Evolutionary conservation across 2,113 vertebrate genomes (phyloP).

Genomic region (Melanotaenia duboulayi): DNA sequence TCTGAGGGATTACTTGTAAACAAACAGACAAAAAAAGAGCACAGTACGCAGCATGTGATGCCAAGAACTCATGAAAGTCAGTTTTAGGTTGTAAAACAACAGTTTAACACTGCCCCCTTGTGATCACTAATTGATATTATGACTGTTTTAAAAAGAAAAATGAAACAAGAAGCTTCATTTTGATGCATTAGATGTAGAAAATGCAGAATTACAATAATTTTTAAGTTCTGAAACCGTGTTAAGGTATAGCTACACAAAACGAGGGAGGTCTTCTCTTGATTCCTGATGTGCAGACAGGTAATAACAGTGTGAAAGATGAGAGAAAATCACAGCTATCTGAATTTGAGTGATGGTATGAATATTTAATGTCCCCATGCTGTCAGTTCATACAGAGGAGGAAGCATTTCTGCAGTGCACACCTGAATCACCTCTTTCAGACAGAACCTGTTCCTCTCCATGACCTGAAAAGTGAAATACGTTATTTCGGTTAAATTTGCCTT

Average conservation of each 20-base stretch:
- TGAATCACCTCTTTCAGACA: conserved; percentile 38
- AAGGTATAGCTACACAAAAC: conserved; percentile 9
- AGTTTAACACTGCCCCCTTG: conserved; percentile 76
- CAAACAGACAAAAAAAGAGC: conserved; percentile 15
- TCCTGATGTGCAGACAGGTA: conserved; percentile 20
- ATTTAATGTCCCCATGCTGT: conserved; percentile 56
- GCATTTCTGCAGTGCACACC: conserved; percentile 10
- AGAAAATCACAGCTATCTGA: conserved; percentile 45
- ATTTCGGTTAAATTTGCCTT: conserved; percentile 1
- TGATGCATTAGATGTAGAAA: neutral
- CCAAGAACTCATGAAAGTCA: conserved; percentile 30
- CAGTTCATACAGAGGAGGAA: conserved; percentile 38
- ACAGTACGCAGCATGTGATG: conserved; percentile 20
- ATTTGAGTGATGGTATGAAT: conserved; percentile 59
- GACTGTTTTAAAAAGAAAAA: conserved; percentile 12
- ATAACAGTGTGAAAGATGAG: conserved; percentile 37
- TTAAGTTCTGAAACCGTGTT: neutral
- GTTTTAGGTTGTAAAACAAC: conserved; percentile 25
- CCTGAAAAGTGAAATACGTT: conserved; percentile 35
- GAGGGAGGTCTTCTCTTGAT: conserved; percentile 11
- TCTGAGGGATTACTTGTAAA: conserved; percentile 38
- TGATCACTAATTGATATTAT: conserved; percentile 42
- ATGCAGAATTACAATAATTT: neutral
- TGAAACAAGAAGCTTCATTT: conserved; percentile 7
- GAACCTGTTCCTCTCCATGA: conserved; percentile 26